Base-by-base conservation (phyloP, 1,140 invertebrate genomes). In the Drosophila ercepeae region DNA sequence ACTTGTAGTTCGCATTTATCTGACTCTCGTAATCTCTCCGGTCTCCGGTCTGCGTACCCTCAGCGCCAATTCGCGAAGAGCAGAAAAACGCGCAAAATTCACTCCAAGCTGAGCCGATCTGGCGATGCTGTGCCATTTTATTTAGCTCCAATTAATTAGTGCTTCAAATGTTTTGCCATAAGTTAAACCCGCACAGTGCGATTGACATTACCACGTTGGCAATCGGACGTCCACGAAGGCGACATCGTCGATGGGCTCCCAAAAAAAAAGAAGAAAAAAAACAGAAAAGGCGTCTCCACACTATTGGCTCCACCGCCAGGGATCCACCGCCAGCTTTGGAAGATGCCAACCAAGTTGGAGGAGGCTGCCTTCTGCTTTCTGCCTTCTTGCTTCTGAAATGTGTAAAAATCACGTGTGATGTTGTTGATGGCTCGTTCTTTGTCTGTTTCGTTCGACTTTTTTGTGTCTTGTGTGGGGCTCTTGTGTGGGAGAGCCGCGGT, bases 111-210 rank as follows among this genome's bases (percentile, higher is more conserved):
- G 21, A 51, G 49, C 57, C 75, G 48, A 49, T 48, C 68, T 53
- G 68, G 49, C 49, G 77, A 75, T 82, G 77, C 86, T 90, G 86
- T 75, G 78, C 84, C 81, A 79, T 90, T 90, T 90, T 90, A 90
- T 90, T 90, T 90, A 90, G 89, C 88, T 90, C 89, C 89, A 90
- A 90, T 90, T 90, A 90, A 90, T 90, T 90, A 90, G 89, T 90
- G 89, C 89, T 90, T 90, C 82, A 89, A 90, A 90, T 90, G 89
- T 90, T 88, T 90, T 90, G 89, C 89, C 86, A 90, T 90, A 90
- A 90, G 89, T 90, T 90, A 88, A 78, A 74, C 83, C 83, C 82
- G 78, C 78, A 86, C 81, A 86, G 81, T 86, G 82, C 82, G 83
- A 88, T 88, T 88, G 82, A 88, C 82, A 88, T 88, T 88, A 82